Conservation (phyloP, 2,113 vertebrate genomes). For the Rutilus rutilus region DNA sequence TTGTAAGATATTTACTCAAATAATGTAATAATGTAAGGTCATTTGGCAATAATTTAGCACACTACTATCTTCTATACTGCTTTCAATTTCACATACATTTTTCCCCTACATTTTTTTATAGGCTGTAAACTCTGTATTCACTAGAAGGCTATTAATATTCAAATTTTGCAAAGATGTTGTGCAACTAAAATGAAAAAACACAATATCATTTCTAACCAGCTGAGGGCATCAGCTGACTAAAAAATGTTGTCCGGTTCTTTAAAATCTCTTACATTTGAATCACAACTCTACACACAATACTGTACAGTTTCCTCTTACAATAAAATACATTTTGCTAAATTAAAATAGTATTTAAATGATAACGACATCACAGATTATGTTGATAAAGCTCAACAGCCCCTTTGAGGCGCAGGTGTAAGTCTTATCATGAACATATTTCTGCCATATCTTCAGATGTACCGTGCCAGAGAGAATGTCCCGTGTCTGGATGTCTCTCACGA, state of each 20-base stretch:
- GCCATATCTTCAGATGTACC: conserved; percentile 66
- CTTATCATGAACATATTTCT: background rate
- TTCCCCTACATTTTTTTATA: too few relatives aligned
- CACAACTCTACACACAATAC: too few relatives aligned
- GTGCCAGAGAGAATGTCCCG: conserved; percentile 50
- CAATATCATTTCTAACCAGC: background rate
- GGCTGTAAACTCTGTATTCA: background rate
- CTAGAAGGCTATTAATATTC: background rate
- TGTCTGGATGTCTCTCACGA: conserved; percentile 76
- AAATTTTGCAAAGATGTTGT: background rate
- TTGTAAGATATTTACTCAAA: too few relatives aligned
- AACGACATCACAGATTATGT: too few relatives aligned
- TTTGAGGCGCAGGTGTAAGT: too few relatives aligned
- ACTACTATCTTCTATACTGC: background rate
- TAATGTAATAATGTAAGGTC: too few relatives aligned
- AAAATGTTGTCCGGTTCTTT: background rate
- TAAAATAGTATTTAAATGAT: background rate
- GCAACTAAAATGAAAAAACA: background rate
- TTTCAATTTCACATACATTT: background rate
- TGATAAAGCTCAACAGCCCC: too few relatives aligned
- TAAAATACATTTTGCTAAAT: background rate
- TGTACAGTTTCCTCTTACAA: background rate
- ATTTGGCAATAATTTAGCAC: background rate
- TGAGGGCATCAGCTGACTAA: conserved; percentile 22
- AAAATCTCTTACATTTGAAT: background rate